Evolutionary conservation across 2,113 vertebrate genomes (phyloP).

Genomic region (Rhinolophus sinicus): DNA sequence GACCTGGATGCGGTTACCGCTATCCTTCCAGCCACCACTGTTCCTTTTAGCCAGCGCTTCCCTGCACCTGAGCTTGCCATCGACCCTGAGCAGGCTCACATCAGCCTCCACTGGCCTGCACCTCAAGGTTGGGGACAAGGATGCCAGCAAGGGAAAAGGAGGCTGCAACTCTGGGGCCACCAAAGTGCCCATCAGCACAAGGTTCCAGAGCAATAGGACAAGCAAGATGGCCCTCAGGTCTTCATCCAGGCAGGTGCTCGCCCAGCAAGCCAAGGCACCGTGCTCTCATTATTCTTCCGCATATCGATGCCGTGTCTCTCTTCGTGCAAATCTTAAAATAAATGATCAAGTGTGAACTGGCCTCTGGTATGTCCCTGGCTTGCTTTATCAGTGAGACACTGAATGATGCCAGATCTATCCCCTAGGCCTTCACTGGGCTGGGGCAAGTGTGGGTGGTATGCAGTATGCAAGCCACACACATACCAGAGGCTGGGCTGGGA

Average conservation of each 20-base stretch:
- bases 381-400: background rate
- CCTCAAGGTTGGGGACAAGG: background rate
- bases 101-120: background rate
- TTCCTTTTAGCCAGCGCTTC: slow-evolving; percentile 34
- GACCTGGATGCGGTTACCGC: slow-evolving; percentile 3
- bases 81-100: background rate
- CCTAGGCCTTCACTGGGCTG: background rate
- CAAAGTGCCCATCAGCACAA: background rate
- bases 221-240: background rate
- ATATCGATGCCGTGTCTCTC: background rate
- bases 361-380: background rate
- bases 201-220: slow-evolving; percentile 39
- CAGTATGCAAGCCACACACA: background rate
- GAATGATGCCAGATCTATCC: background rate
- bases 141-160: background rate
- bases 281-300: slow-evolving; percentile 42
- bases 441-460: background rate
- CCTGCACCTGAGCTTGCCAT: background rate
- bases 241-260: background rate
- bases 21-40: background rate
- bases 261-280: background rate
- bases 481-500: background rate
- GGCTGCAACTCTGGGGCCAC: background rate
- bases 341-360: background rate
- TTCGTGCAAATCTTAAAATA: slow-evolving; percentile 58